Conservation (phyloP, 2,888 invertebrate species). For the Drosophila paranaensis region DNA sequence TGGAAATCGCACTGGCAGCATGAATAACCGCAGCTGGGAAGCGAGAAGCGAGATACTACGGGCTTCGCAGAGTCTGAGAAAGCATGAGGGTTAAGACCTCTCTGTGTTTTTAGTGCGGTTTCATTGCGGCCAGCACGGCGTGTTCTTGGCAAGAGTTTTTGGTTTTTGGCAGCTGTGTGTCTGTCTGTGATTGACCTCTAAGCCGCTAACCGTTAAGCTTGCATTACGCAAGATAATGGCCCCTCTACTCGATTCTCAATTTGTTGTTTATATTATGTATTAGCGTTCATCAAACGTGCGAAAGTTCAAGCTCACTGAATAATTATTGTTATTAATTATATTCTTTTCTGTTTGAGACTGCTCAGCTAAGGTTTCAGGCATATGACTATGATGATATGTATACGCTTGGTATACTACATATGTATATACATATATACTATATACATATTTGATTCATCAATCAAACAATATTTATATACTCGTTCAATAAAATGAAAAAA, state of each 20-base stretch:
- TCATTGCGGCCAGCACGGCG: constrained; percentile 40
- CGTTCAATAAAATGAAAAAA: neutral
- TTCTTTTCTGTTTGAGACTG: neutral
- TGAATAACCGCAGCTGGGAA: constrained; percentile 32
- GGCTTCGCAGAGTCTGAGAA: constrained; percentile 9
- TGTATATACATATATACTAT: no score
- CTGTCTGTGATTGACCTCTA: constrained; percentile 55
- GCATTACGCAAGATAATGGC: constrained; percentile 14
- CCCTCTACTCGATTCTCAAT: constrained; percentile 3
- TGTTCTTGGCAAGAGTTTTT: constrained; percentile 8
- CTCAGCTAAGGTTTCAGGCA: neutral
- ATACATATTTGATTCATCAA: no score
- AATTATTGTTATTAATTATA: constrained; percentile 7
- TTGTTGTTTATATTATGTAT: constrained; percentile 9
- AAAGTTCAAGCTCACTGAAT: constrained; percentile 6
- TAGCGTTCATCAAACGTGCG: constrained; percentile 1
- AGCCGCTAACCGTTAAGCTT: constrained; percentile 56
- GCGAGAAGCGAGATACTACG: neutral
- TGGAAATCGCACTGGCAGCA: constrained; percentile 34
- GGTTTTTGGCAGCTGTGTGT: constrained; percentile 4
- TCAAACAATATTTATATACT: neutral
- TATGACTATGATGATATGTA: no score
- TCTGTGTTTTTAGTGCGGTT: constrained; percentile 53
- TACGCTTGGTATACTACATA: neutral
- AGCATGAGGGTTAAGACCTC: constrained; percentile 50